phyloP scores from a whole-genome alignment of 2,113 vertebrate genomes.

The Crotalus horridus region DNA sequence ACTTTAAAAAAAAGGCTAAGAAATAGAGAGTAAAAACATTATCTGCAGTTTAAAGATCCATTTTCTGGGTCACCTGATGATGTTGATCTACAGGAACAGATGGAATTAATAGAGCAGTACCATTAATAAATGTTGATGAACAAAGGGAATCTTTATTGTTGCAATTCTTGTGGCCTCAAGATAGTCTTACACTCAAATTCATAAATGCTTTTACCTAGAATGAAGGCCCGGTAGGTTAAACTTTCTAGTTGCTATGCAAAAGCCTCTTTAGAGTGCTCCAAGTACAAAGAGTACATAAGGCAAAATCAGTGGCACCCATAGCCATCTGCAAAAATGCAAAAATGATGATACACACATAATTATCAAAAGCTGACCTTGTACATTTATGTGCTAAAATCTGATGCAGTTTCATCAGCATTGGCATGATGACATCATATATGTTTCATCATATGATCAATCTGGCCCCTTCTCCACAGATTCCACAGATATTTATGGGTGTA shows the following conservation, averaged over 20 bases:
- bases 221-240: neutral
- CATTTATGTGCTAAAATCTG: neutral
- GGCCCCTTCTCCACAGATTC: neutral
- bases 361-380: neutral
- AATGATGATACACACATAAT: neutral
- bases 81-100: conserved; percentile 13
- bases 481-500: neutral
- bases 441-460: neutral
- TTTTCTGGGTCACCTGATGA: conserved; percentile 20
- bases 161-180: neutral
- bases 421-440: neutral
- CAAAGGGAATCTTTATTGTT: conserved; percentile 19
- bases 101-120: conserved; percentile 15
- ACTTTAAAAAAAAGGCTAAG: neutral
- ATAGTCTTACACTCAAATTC: conserved; percentile 4
- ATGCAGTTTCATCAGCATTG: neutral
- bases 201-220: neutral
- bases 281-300: neutral
- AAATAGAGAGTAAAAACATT: neutral
- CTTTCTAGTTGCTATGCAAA: neutral
- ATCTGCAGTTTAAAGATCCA: conserved; percentile 11
- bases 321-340: neutral
- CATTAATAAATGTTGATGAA: conserved; percentile 19
- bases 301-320: neutral
- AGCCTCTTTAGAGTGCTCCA: neutral